Evolutionary conservation across 1,140 invertebrate genomes (phyloP), one percentile per base, ranked within the genome.

Genomic region (Parapsyche elsis): DNA sequence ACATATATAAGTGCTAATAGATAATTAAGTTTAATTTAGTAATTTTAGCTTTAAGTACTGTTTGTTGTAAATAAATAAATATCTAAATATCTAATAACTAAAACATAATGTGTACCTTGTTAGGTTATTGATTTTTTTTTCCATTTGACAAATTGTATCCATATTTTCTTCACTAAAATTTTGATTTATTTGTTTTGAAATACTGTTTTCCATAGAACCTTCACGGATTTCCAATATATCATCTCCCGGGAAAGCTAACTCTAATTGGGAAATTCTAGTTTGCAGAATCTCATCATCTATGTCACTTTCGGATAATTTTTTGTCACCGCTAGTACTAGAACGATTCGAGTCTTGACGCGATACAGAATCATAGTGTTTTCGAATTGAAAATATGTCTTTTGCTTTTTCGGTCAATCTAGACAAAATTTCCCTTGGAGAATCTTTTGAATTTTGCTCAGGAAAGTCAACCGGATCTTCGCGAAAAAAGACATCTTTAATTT

Each of bases 321-420:
- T 84, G 84, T 86, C 88, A 49, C 88, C 84, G 85, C 87, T 88
- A 78, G 86, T 83, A 83, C 88, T 87, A 9, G 88, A 88, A 21
- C 86, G 70, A 84, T 89, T 87, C 61, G 80, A 83, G 73, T 88
- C 86, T 81, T 86, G 88, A 19, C 84, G 83, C 14, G 85, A 79
- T 82, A 85, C 85, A 16, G 76, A 75, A 83, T 86, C 86, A 80
- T 88, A 87, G 83, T 85, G 88, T 61, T 85, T 88, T 24, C 86
- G 87, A 81, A 85, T 87, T 45, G 87, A 87, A 80, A 89, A 89
- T 84, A 89, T 89, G 85, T 89, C 88, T 85, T 88, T 89, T 21
- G 88, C 88, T 85, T 87, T 87, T 81, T 89, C 88, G 0, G 88
- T 89, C 16, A 89, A 78, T 78, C 87, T 88, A 0, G 87, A 85